These are phyloP conservation scores for Drosophila vallismaia DNA, from an alignment of 2,888 invertebrate genomes.

Conservation along the genomic window DNA sequence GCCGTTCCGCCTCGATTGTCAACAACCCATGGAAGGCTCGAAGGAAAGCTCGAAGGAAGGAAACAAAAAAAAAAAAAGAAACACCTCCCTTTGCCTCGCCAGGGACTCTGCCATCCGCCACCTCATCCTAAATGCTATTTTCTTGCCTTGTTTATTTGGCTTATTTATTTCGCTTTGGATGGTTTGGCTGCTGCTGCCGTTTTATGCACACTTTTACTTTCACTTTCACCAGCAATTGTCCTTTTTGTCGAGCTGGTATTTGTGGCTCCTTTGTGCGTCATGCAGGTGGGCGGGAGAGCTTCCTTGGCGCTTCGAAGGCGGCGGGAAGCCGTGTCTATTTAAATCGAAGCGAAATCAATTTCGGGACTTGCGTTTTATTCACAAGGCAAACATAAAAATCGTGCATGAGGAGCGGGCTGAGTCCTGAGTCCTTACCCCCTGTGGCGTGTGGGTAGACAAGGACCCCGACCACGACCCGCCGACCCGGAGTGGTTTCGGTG, in stretches of 20 bases:
- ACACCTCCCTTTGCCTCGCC: not conserved
- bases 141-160: conserved; percentile 62
- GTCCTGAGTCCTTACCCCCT: not conserved
- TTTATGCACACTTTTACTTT: conserved; percentile 66
- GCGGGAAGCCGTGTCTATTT: conserved; percentile 62
- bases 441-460: no score
- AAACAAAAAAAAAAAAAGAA: no score
- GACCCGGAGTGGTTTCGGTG: conserved; percentile 27
- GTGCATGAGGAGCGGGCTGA: conserved; percentile 66
- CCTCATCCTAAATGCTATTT: not conserved
- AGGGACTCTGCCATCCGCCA: not conserved
- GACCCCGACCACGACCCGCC: not conserved
- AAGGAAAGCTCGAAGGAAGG: no score
- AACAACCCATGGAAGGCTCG: conserved; percentile 11
- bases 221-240: conserved; percentile 63
- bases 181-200: conserved; percentile 40
- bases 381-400: conserved; percentile 71
- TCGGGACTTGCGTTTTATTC: conserved; percentile 70
- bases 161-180: conserved; percentile 67
- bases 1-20: conserved; percentile 39
- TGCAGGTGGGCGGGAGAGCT: conserved; percentile 8
- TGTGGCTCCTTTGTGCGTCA: conserved; percentile 45
- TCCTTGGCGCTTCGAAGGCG: not conserved
- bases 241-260: conserved; percentile 30
- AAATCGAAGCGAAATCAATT: conserved; percentile 77